Conservation (phyloP, 2,113 vertebrate species). For the Phylloscopus trochiloides region DNA sequence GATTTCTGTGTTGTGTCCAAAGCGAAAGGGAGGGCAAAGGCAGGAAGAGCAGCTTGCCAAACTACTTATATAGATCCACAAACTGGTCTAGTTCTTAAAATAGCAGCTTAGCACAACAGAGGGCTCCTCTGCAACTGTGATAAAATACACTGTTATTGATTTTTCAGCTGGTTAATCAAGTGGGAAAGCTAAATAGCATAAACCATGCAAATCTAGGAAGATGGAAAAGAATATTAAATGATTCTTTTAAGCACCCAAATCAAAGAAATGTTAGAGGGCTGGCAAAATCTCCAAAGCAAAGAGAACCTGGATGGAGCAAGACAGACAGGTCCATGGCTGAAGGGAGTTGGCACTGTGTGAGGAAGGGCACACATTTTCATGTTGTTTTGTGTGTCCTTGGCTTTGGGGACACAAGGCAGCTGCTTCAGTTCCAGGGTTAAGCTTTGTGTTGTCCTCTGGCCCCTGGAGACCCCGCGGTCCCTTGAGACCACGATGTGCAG, state of each 20-base stretch:
- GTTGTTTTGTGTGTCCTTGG: neutral
- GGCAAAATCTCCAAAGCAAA: neutral
- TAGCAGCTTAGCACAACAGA: neutral
- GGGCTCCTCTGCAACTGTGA: neutral
- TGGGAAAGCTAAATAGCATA: neutral
- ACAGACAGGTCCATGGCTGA: neutral
- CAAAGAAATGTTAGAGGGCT: neutral
- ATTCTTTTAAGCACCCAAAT: neutral
- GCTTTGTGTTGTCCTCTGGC: neutral
- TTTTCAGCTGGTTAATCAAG: slow-evolving; percentile 29
- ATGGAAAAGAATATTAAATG: neutral
- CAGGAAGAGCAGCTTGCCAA: slow-evolving; percentile 16
- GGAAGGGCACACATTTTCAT: neutral
- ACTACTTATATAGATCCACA: neutral
- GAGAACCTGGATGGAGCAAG: neutral
- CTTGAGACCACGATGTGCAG: neutral
- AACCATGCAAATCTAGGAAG: neutral
- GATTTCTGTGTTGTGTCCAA: slow-evolving; percentile 57
- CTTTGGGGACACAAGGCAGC: neutral
- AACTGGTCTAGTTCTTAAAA: slow-evolving; percentile 29
- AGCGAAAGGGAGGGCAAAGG: neutral
- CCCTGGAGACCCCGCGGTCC: fast-evolving
- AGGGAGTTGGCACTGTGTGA: too few relatives aligned
- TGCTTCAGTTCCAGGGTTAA: neutral
- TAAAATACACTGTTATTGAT: neutral